Conservation (phyloP, 2,113 vertebrate species). For the Xenopus tropicalis region UCB_Xtro_10.0 CM004447.2:114369501-114370000, state of each 20-base stretch:
- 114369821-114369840: no score
- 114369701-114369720: constrained; percentile 1
- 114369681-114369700: neutral
- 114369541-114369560: neutral
- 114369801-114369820: no score
- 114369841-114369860: no score
- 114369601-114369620: neutral
- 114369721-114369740: constrained; percentile 1
- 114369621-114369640: neutral
- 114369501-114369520: neutral
- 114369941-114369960: no score
- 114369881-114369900: no score
- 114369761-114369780: neutral
- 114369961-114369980: no score
- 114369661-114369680: neutral
- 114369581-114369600: neutral
- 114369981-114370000: no score
- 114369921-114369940: no score
- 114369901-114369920: no score
- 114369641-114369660: neutral
- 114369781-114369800: neutral
- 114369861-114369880: no score
- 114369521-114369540: neutral
- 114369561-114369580: neutral
- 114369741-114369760: neutral